Evolutionary conservation across 2,888 invertebrate genomes (phyloP), one percentile per base, ranked within the genome.

Genomic region (Meandrusa payeni): DNA sequence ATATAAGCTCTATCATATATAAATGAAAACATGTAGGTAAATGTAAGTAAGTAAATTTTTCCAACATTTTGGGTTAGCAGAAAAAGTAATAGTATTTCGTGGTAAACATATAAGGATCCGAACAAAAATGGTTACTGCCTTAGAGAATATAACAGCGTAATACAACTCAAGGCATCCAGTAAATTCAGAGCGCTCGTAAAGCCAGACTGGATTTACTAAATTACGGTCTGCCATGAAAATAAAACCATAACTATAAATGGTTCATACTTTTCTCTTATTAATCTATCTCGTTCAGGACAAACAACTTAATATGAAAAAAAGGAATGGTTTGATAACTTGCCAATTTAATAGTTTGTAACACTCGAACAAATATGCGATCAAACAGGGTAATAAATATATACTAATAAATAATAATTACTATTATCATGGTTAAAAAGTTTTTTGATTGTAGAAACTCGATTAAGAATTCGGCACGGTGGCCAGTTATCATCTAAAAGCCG

Each of bases 211-310:
- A 40, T 40, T 32, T 40, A 40, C 40, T 19, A 26, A 40, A 40
- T 40, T 40, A 40, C 40, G 40, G 32, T 40, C 32, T 7, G 26
- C 32, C 40, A 40, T 32, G 19, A 40, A 40, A 40, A 40, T 40
- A 32, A 40, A 40, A 32, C 31, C 40, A 40, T 40, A 40, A 40
- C 32, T 40, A 32, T 32, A 32, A 32, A 40, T 19, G 24, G 26
- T 19, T 26, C 24, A 40, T 19, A 26, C 32, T 40, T 40, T 32
- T 26, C 27, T 22, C 20, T 34, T 34, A 24, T 24, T 34, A 34
- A 24, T 9, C 13, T 34, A 15, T n/a, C 23, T 24, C 6, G 15
- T 34, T 24, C 24, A 24, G 12, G 5, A n/a, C 9, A 33, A 33
- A 33, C 12, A 24, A 24, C 2, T 9, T 12, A 2, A 15, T n/a